Evolutionary conservation across 1,140 invertebrate species (phyloP).

Genomic region (Caenorhabditis briggsae): DNA sequence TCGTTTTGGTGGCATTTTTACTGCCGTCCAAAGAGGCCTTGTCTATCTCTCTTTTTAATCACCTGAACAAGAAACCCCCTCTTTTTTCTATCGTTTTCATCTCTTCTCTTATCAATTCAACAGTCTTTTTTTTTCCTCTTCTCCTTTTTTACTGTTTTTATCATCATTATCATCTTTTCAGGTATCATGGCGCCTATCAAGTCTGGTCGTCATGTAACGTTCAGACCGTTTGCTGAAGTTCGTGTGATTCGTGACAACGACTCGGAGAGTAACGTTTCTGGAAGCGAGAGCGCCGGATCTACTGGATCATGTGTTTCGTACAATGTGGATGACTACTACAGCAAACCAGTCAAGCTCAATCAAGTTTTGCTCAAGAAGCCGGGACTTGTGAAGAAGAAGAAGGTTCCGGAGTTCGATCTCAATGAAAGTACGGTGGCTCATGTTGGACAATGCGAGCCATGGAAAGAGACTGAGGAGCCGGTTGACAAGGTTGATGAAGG

Average conservation of each 20-base stretch:
- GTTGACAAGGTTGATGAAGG: too few species aligned
- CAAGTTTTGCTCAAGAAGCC: background rate
- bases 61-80: background rate
- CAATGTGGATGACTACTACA: too few species aligned
- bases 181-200: background rate
- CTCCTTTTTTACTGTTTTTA: background rate
- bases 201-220: background rate
- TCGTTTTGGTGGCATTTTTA: background rate
- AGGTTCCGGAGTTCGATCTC: background rate
- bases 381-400: background rate
- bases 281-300: too few species aligned
- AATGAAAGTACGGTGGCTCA: background rate
- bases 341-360: background rate
- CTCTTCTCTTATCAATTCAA: background rate
- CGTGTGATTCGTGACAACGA: too few species aligned
- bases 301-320: too few species aligned
- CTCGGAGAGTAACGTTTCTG: too few species aligned
- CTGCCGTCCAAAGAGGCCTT: too few species aligned
- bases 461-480: background rate
- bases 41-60: background rate
- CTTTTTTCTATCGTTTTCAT: too few species aligned
- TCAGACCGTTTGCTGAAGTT: too few species aligned
- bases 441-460: background rate
- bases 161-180: background rate
- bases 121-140: background rate